These are phyloP conservation scores for Platerodrilus igneus DNA, from an alignment of 2,888 invertebrate genomes.

Conservation along the genomic window DNA sequence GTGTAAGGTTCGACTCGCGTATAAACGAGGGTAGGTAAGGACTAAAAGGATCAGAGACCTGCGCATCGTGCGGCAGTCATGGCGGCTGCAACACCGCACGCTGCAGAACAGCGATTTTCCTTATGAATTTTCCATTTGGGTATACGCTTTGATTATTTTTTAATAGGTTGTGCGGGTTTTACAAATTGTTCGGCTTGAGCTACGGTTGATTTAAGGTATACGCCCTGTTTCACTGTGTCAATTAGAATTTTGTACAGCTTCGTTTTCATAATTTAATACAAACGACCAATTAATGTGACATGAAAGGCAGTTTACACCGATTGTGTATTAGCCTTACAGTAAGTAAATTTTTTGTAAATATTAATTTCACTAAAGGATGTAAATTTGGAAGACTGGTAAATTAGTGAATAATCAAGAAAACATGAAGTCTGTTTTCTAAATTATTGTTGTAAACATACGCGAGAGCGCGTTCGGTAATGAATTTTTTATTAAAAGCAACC, in stretches of 20 bases:
- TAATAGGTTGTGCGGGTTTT: slow-evolving; percentile 15
- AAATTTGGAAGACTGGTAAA: too few relatives aligned
- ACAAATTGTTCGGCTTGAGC: slow-evolving; percentile 1
- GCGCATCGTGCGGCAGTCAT: slow-evolving; percentile 53
- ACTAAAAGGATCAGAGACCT: slow-evolving; percentile 51
- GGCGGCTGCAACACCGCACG: slow-evolving; percentile 56
- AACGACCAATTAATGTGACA: too few relatives aligned
- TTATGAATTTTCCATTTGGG: slow-evolving; percentile 17
- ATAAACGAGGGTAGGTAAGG: slow-evolving; percentile 23
- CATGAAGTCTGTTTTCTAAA: too few relatives aligned
- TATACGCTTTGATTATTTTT: slow-evolving; percentile 16
- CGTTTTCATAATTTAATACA: too few relatives aligned
- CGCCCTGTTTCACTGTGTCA: slow-evolving; percentile 6
- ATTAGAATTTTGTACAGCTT: too few relatives aligned
- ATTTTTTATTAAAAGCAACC: slow-evolving; percentile 11
- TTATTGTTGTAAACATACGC: too few relatives aligned
- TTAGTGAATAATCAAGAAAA: too few relatives aligned
- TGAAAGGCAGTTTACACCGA: too few relatives aligned
- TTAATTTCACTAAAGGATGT: too few relatives aligned
- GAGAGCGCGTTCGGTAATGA: too few relatives aligned
- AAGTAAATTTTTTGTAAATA: too few relatives aligned
- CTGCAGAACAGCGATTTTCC: slow-evolving; percentile 49
- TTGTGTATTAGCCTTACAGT: too few relatives aligned
- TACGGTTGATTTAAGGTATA: slow-evolving; percentile 2
- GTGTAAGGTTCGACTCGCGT: slow-evolving; percentile 27